Base-by-base conservation (phyloP, 2,113 vertebrate genomes). In the Scartelaos histophorus region DNA sequence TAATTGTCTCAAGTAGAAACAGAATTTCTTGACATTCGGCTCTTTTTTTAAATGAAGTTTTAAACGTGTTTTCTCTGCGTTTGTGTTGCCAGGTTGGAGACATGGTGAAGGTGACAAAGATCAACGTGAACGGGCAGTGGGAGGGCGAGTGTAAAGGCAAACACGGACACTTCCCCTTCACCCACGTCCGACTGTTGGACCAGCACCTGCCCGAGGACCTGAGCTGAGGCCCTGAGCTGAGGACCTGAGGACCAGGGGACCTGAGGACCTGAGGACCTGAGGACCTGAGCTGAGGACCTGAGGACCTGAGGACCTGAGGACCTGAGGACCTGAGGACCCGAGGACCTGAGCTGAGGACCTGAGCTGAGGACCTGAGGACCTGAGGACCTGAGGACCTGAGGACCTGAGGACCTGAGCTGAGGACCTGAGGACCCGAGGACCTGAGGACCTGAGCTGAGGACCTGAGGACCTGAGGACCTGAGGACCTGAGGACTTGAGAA, bases 31-130 rank as follows among this genome's bases (percentile, higher is more conserved):
- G 29, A 29, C 29, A 4, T 29, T 29, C 29, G 29, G 2, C 29
- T 29, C 29, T 2, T 29, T 29, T 29, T 29, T 4, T 29, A 4
- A 29, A 2, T 29, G 29, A 29, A 2, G 29, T 4, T 29, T 29
- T 29, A 29, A 29, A 29, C 4, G 29, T 29, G 2, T 29, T 29
- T 29, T 29, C 29, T 29, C 2, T 29, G 51, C 21, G n/a, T 54
- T n/a, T 54, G 19, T 54, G 51, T 54, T n/a, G 51, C 0, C 81
- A 99, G 98, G 97, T 99, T 89, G 98, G 98, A 82, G 98, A 99
- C 85, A 94, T 94, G 92, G 98, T 99, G 90, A 98, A 94, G 93
- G 98, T 99, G 94, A 99, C 98, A 85, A 98, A 99, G 95, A 99
- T 98, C 89, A 98, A 99, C 66, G 90, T 99, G 90, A 98, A 96